Percentiles rank a stretch among this genome's conserved stretches.
phyloP scores from a whole-genome alignment of 2,888 invertebrate species.

The Oscheius sp. region DNA sequence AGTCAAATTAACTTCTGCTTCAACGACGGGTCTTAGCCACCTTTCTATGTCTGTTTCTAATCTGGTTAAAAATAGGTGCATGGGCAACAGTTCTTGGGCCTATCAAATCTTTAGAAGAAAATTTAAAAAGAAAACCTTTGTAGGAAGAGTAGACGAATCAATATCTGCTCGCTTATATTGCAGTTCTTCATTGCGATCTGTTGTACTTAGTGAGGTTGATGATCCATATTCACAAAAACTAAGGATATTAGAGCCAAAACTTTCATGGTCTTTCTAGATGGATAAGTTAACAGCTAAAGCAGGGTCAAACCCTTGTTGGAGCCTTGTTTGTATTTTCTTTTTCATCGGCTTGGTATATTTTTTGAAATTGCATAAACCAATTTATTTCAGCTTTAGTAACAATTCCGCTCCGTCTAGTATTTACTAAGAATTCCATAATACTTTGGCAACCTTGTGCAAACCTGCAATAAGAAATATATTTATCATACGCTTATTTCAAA shows the following conservation, averaged over 20 bases:
- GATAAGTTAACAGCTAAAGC: background rate
- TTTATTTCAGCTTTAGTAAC: slow-evolving; percentile 15
- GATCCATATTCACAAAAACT: background rate
- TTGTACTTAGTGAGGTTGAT: background rate
- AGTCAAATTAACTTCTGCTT: slow-evolving; percentile 22
- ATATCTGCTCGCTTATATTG: slow-evolving; percentile 23
- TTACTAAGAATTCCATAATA: background rate
- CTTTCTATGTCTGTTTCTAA: slow-evolving; percentile 1
- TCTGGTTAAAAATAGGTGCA: slow-evolving; percentile 27
- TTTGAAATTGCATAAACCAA: slow-evolving; percentile 27
- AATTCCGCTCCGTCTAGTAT: background rate
- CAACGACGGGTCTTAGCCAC: slow-evolving; percentile 23
- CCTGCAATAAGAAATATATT: slow-evolving; percentile 11
- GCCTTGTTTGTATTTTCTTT: background rate
- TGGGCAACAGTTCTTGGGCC: background rate
- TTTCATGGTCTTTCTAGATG: slow-evolving; percentile 4
- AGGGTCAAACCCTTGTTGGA: background rate
- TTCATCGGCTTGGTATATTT: background rate
- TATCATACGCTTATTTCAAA: background rate
- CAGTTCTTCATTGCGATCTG: background rate
- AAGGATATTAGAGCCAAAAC: background rate
- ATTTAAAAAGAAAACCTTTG: background rate
- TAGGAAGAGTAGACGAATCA: background rate
- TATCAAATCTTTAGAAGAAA: background rate
- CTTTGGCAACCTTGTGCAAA: slow-evolving; percentile 21